Percentiles rank a stretch among this genome's conserved stretches.
phyloP scores from a whole-genome alignment of 2,797 vertebrate species.

The Xerus rutilus region DNA sequence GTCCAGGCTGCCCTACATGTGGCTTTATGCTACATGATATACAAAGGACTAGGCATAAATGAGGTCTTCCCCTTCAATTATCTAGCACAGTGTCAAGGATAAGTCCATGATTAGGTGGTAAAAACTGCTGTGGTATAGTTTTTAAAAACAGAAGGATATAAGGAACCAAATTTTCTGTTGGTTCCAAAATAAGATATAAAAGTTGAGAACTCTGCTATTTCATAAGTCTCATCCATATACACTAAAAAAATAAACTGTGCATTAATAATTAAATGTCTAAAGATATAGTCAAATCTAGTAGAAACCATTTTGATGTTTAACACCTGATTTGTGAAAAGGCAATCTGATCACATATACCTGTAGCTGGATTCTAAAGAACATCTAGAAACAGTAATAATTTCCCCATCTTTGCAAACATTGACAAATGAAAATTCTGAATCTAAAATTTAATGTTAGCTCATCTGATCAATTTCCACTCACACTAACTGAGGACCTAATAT shows the following conservation, averaged over 20 bases:
- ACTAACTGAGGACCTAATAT: neutral
- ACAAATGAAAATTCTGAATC: constrained; percentile 41
- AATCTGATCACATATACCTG: neutral
- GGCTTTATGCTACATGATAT: neutral
- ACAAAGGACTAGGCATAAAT: neutral
- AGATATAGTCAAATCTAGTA: constrained; percentile 14
- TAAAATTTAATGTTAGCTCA: neutral
- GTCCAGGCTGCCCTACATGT: too few species aligned
- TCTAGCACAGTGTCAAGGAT: neutral
- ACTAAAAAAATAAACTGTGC: neutral
- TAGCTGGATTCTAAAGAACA: neutral
- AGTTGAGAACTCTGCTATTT: neutral
- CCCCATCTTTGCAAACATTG: neutral
- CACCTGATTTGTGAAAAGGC: neutral
- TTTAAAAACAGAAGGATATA: neutral
- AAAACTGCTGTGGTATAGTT: neutral
- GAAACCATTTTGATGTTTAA: neutral
- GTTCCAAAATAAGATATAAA: constrained; percentile 2
- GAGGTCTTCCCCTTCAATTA: neutral
- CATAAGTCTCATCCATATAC: neutral
- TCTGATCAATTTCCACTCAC: neutral
- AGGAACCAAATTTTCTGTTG: neutral
- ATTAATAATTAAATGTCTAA: constrained; percentile 37
- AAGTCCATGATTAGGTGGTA: neutral
- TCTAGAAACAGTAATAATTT: neutral